Evolutionary conservation across 2,113 vertebrate genomes (phyloP).

Genomic region (Takifugu flavidus): DNA sequence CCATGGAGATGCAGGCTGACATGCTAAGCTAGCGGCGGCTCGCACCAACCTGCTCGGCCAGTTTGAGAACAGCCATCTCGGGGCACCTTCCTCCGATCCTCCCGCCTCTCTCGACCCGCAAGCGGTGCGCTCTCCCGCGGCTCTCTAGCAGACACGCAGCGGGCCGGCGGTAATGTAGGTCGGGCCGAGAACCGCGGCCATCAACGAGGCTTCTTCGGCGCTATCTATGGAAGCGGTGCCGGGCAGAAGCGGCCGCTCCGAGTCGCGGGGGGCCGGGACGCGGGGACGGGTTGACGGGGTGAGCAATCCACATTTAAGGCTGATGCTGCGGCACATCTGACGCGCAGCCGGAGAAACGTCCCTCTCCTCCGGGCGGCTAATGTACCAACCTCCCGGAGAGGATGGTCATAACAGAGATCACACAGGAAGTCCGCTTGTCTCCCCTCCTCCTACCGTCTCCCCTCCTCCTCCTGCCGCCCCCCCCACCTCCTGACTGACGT

Average conservation of each 20-base stretch:
- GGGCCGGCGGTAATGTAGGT: conserved; percentile 50
- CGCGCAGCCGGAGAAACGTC: neutral
- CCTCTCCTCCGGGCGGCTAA: conserved; percentile 28
- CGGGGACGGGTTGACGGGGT: conserved; percentile 41
- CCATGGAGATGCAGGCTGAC: no score
- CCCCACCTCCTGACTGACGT: no score
- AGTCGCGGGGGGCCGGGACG: conserved; percentile 40
- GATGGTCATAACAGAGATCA: conserved; percentile 37
- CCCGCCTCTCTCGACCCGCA: neutral
- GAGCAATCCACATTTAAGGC: conserved; percentile 67
- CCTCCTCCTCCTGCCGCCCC: no score
- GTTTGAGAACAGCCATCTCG: conserved; percentile 80
- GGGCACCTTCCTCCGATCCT: neutral
- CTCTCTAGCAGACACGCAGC: conserved; percentile 13
- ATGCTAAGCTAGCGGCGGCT: conserved; percentile 41
- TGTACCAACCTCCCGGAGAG: conserved; percentile 42
- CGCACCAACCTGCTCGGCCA: conserved; percentile 77
- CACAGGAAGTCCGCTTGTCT: conserved; percentile 73
- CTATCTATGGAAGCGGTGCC: conserved; percentile 53
- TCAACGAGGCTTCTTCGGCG: conserved; percentile 55
- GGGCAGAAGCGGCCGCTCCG: conserved; percentile 41
- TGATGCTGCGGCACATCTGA: neutral
- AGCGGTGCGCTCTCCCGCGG: conserved; percentile 7
- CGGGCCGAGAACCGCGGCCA: conserved; percentile 55
- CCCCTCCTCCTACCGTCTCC: conserved; percentile 30